Evolutionary conservation across 2,797 vertebrate species (phyloP).

Genomic region (Gastrophryne carolinensis): DNA sequence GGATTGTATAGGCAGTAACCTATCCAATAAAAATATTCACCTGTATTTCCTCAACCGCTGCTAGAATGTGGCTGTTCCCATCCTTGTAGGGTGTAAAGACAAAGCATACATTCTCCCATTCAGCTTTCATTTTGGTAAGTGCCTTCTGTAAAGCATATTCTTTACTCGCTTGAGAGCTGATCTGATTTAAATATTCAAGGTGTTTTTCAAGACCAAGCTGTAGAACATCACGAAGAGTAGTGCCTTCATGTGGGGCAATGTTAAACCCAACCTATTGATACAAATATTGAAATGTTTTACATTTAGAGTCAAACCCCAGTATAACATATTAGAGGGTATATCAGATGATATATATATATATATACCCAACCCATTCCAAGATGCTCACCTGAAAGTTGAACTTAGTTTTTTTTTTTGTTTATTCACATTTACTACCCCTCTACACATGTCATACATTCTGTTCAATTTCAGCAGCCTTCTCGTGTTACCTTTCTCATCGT

Average conservation of each 20-base stretch:
- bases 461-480: too few species aligned
- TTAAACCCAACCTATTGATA: conserved; percentile 54
- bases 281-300: background rate
- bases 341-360: too few species aligned
- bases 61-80: conserved; percentile 33
- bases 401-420: too few species aligned
- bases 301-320: background rate
- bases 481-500: too few species aligned
- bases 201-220: conserved; percentile 65
- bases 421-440: too few species aligned
- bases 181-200: conserved; percentile 53
- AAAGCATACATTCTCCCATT: conserved; percentile 51
- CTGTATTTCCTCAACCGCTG: conserved; percentile 51
- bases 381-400: too few species aligned
- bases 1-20: too few species aligned
- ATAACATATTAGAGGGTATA: too few species aligned
- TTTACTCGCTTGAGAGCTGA: conserved; percentile 52
- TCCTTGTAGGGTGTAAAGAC: conserved; percentile 51
- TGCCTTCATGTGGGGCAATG: conserved; percentile 54
- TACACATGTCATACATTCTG: too few species aligned
- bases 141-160: conserved; percentile 55
- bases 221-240: conserved; percentile 59
- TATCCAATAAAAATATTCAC: conserved; percentile 33
- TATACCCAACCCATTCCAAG: too few species aligned
- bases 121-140: conserved; percentile 53